These are phyloP conservation scores for Steinernema hermaphroditum DNA, from an alignment of 2,888 invertebrate genomes.

Conservation along the genomic window DNA sequence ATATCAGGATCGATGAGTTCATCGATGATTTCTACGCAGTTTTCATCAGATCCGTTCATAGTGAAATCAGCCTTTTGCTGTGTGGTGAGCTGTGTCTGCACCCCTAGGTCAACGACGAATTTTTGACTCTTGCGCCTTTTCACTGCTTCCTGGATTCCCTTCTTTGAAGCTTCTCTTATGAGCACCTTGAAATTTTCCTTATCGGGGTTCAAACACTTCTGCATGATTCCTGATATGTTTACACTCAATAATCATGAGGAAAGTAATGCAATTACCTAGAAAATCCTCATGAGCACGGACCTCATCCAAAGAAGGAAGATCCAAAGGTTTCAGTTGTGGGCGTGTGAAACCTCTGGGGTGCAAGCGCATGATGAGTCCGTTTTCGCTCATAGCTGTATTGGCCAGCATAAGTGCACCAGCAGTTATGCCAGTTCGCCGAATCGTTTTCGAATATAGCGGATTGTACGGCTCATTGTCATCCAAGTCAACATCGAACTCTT, in stretches of 20 bases:
- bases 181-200: background rate
- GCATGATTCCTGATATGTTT: background rate
- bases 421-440: background rate
- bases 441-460: conserved; percentile 2
- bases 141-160: background rate
- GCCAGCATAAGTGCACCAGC: background rate
- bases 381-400: background rate
- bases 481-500: background rate
- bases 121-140: background rate
- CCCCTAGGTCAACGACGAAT: background rate
- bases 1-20: background rate
- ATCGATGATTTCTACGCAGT: background rate
- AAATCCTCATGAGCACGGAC: background rate
- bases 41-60: background rate
- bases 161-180: background rate
- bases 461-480: background rate
- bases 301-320: background rate
- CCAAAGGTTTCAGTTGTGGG: too few relatives aligned
- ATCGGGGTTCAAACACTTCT: background rate
- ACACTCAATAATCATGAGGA: background rate
- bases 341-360: background rate
- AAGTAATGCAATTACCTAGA: background rate
- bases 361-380: background rate
- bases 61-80: background rate
- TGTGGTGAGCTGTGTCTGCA: background rate